These are phyloP conservation scores for Laticauda laticaudata DNA, from an alignment of 2,113 vertebrate species.

Conservation along the genomic window DNA sequence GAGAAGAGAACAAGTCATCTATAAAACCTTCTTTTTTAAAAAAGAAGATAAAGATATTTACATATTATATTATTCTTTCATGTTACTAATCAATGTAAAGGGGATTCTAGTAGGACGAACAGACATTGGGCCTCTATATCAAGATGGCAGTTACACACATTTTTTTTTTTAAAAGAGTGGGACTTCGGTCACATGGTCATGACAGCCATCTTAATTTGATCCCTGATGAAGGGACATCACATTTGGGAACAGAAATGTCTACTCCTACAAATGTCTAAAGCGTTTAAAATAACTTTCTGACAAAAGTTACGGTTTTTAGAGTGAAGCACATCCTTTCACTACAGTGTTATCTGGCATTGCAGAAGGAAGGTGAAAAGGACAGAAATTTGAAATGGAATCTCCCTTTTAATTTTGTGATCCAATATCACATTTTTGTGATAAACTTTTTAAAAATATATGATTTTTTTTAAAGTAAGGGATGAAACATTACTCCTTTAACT, in stretches of 20 bases:
- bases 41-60: not conserved
- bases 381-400: not conserved
- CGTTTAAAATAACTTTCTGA: not conserved
- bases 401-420: not conserved
- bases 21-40: not conserved
- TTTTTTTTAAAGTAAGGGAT: not conserved
- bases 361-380: conserved; percentile 14
- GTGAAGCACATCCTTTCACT: not conserved
- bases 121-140: not conserved
- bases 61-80: not conserved
- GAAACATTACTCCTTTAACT: not conserved
- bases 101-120: not conserved
- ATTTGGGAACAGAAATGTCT: not conserved
- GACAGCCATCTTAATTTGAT: not conserved
- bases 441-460: not conserved
- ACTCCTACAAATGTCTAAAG: not conserved
- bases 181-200: not conserved
- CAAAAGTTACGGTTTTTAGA: not conserved
- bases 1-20: not conserved
- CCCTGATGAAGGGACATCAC: not conserved
- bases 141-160: not conserved
- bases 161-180: not conserved
- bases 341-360: conserved; percentile 10
- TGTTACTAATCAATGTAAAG: not conserved
- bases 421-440: not conserved